These are phyloP conservation scores for Drosophila stalkeri DNA, from an alignment of 2,888 invertebrate genomes.

Conservation along the genomic window DNA sequence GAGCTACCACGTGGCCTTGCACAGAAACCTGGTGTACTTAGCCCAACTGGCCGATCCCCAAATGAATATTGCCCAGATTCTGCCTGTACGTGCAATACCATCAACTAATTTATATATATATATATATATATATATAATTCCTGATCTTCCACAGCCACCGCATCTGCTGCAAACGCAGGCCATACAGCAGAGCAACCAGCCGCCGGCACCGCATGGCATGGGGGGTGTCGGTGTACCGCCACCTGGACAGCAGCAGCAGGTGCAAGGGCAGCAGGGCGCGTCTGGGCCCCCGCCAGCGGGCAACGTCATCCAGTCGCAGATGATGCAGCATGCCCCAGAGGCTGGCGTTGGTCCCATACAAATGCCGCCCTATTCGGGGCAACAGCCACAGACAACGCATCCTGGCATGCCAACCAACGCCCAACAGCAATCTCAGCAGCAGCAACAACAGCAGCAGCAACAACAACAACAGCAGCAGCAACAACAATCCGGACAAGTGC, in stretches of 20 bases:
- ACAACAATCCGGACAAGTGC: constrained; percentile 39
- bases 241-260: constrained; percentile 60
- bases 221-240: constrained; percentile 77
- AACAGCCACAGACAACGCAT: constrained; percentile 74
- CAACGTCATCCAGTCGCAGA: constrained; percentile 86
- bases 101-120: not conserved
- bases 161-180: constrained; percentile 86
- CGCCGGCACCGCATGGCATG: constrained; percentile 82
- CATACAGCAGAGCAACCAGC: constrained; percentile 82
- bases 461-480: constrained; percentile 76
- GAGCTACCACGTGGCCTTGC: constrained; percentile 97
- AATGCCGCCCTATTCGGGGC: constrained; percentile 80
- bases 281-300: constrained; percentile 58
- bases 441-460: constrained; percentile 65
- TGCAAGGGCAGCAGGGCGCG: constrained; percentile 48
- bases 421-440: constrained; percentile 79
- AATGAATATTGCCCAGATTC: constrained; percentile 94
- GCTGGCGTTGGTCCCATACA: constrained; percentile 73
- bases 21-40: constrained; percentile 97
- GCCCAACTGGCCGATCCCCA: constrained; percentile 98
- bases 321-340: constrained; percentile 79
- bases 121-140: not conserved
- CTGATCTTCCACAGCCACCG: constrained; percentile 86
- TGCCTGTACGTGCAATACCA: constrained; percentile 90
- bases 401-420: constrained; percentile 81